Percentiles rank a stretch among this genome's conserved stretches.
Evolutionary conservation across 2,888 invertebrate species (phyloP).

Genomic region (Cerastis leucographa): DNA sequence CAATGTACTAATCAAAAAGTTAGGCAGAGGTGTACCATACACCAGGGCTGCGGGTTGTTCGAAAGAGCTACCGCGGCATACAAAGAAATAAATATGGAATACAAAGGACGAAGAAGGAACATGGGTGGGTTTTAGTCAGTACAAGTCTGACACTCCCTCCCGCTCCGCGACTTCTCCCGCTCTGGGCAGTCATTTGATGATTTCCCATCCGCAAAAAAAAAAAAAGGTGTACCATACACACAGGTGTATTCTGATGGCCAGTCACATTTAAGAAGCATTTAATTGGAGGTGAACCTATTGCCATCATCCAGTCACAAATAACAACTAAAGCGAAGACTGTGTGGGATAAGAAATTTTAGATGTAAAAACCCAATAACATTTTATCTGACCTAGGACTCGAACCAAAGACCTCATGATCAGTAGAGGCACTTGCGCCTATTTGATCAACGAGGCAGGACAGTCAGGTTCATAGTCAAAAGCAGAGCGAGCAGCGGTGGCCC

Average conservation of each 20-base stretch:
- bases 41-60: too few relatives aligned
- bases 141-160: too few relatives aligned
- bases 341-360: neutral
- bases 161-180: too few relatives aligned
- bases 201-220: too few relatives aligned
- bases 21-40: neutral
- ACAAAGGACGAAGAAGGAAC: too few relatives aligned
- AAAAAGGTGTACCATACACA: too few relatives aligned
- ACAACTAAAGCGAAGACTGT: too few relatives aligned
- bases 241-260: neutral
- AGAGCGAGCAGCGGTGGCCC: too few relatives aligned
- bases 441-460: neutral
- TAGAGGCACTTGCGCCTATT: neutral
- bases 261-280: neutral
- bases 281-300: neutral
- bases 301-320: neutral
- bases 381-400: neutral
- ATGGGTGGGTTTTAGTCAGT: too few relatives aligned
- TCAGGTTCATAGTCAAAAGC: neutral
- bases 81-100: too few relatives aligned
- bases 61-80: too few relatives aligned
- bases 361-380: neutral
- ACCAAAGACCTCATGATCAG: neutral
- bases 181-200: too few relatives aligned
- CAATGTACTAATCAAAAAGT: neutral